Conservation (phyloP, 1,140 invertebrate species). For the Zophobas atratus region DNA sequence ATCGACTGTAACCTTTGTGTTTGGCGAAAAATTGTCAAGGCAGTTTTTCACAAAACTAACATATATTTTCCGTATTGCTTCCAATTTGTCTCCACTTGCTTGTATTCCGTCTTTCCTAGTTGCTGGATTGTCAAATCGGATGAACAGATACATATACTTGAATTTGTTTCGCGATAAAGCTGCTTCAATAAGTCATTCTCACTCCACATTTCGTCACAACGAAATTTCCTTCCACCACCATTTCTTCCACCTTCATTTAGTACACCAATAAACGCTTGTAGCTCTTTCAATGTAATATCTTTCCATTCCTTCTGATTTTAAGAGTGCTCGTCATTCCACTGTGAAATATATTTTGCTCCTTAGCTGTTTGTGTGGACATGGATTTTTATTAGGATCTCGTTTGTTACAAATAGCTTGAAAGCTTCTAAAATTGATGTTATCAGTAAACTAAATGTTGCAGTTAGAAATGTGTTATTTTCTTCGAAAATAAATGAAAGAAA, state of each 20-base stretch:
- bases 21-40: slow-evolving; percentile 37
- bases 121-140: slow-evolving; percentile 13
- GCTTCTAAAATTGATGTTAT: slow-evolving; percentile 19
- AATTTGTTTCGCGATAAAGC: slow-evolving; percentile 29
- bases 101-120: neutral
- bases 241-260: neutral
- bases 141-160: slow-evolving; percentile 7
- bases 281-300: neutral
- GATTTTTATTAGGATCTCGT: slow-evolving; percentile 12
- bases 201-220: slow-evolving; percentile 10
- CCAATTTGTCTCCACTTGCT: slow-evolving; percentile 16
- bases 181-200: slow-evolving; percentile 32
- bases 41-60: slow-evolving; percentile 31
- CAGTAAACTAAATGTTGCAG: slow-evolving; percentile 6
- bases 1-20: slow-evolving; percentile 47
- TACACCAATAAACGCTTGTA: neutral
- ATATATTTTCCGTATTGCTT: neutral
- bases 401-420: slow-evolving; percentile 23
- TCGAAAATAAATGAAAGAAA: neutral
- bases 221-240: slow-evolving; percentile 19
- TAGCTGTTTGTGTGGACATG: neutral
- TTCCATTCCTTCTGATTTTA: neutral
- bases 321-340: slow-evolving; percentile 5
- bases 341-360: neutral
- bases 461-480: neutral